These are phyloP conservation scores for Yponomeuta malinellus DNA, from an alignment of 2,888 invertebrate genomes.

Conservation along the genomic window DNA sequence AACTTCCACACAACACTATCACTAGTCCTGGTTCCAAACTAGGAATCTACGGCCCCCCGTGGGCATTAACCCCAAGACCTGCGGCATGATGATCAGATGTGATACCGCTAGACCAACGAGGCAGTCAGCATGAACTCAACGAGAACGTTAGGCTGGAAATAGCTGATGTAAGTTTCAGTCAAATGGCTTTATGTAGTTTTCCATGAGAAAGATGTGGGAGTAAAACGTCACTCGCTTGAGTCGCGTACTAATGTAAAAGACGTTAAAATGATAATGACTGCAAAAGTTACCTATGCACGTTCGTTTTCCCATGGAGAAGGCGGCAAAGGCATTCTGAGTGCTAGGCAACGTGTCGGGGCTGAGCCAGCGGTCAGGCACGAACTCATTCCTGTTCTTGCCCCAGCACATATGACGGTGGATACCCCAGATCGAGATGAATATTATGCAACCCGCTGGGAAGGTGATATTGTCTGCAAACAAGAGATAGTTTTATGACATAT, in stretches of 20 bases:
- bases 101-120: too few relatives aligned
- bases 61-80: too few relatives aligned
- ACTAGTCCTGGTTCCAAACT: neutral
- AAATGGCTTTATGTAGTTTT: too few relatives aligned
- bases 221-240: too few relatives aligned
- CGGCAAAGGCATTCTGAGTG: conserved; percentile 19
- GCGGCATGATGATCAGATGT: too few relatives aligned
- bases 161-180: too few relatives aligned
- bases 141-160: too few relatives aligned
- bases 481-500: neutral
- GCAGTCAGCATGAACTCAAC: too few relatives aligned
- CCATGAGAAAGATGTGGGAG: neutral
- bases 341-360: conserved; percentile 21
- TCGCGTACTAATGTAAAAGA: neutral
- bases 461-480: conserved; percentile 4
- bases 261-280: conserved; percentile 16
- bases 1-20: neutral
- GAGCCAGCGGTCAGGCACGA: conserved; percentile 23
- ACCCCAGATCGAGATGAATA: neutral
- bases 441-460: neutral
- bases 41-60: neutral
- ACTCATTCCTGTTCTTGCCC: conserved; percentile 22
- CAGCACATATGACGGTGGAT: conserved; percentile 8
- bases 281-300: conserved; percentile 24
- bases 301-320: conserved; percentile 24